Base-by-base conservation (phyloP, 1,140 invertebrate genomes). In the Penaeus chinensis region DNA sequence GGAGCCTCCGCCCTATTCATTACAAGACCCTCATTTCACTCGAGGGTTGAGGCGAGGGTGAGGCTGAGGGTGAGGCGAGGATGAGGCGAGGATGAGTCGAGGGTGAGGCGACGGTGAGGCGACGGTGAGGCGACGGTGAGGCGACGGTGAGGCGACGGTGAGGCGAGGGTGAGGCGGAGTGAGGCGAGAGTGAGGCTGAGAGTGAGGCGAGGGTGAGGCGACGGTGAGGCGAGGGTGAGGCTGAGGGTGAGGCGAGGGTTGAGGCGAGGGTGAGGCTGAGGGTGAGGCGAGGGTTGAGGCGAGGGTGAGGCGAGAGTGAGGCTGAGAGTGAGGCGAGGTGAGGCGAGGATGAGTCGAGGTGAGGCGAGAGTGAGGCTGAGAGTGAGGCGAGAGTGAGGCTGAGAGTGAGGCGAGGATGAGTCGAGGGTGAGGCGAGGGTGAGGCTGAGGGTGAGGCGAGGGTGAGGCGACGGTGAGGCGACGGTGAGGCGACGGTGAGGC, bases 371-470 rank as follows among this genome's bases (percentile, higher is more conserved):
- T 0, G 32, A 32, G 32, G 16, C 66, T n/a, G 60, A 24, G 60
- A 61, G 47, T 65, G 79, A 22, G 22, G 54, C 66, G n/a, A 27
- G 27, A 62, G 61, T 65, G 80, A 19, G 65, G 60, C n/a, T n/a
- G n/a, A n/a, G n/a, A n/a, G n/a, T n/a, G n/a, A n/a, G n/a, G n/a
- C n/a, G n/a, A n/a, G n/a, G n/a, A n/a, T n/a, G n/a, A n/a, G n/a
- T n/a, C 42, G 77, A n/a, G 42, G 77, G 32, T 79, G 37, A 42
- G 77, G 79, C 27, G 60, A 20, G 61, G 60, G 79, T 82, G 79
- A 5, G 66, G 79, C 27, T n/a, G 60, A 60, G 32, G 22, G 79
- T 82, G 60, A 18, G n/a, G 79, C 10, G n/a, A 42, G 3, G 19
- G 78, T 32, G 47, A 5, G 78, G 42, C 60, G 37, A 4, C 1